Evolutionary conservation across 1,140 invertebrate genomes (phyloP), one percentile per base, ranked within the genome.

Genomic region (Tribolium madens): DNA sequence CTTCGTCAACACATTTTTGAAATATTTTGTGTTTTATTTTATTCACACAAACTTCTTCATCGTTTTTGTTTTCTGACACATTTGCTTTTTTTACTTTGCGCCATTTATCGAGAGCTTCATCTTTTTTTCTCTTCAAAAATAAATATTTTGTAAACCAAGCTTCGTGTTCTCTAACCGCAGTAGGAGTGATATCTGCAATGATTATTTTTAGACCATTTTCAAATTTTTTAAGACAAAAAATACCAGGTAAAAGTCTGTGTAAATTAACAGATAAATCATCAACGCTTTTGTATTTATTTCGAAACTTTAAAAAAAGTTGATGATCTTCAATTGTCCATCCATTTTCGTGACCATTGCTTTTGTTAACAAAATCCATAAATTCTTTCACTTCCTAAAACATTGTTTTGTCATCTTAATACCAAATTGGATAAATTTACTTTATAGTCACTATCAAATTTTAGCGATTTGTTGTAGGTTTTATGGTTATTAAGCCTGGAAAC

Each of bases 291-390:
- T 86, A 81, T 82, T 87, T 88, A 57, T 82, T 82, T 83, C 86
- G 86, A 31, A 84, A 81, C 80, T 85, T 85, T 26, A 87, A 76
- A 81, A 89, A 89, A 60, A 87, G 78, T 46, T 86, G 85, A 74
- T 89, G 87, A 77, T 88, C 86, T 70, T 88, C 87, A 80, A 84
- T 84, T 36, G 85, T 81, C 88, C 88, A 89, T 21, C 88, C 87
- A 12, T 87, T 87, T 73, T 87, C 85, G 50, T 86, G 86, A 42
- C 87, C 88, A 46, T 78, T 80, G 73, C 81, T 86, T 72, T 81
- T 81, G 36, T 80, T 80, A 53, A 89, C 79, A 79, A 88, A 89
- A 18, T 86, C 86, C 82, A 88, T 84, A 78, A 87, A 87, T 46
- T 86, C 75, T 81, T 87, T 85, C 3, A 88, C 86, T 84, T 88